Evolutionary conservation across 1,140 invertebrate species (phyloP), one percentile per base, ranked within the genome.

Genomic region (Pemphigus obesinymphae): DNA sequence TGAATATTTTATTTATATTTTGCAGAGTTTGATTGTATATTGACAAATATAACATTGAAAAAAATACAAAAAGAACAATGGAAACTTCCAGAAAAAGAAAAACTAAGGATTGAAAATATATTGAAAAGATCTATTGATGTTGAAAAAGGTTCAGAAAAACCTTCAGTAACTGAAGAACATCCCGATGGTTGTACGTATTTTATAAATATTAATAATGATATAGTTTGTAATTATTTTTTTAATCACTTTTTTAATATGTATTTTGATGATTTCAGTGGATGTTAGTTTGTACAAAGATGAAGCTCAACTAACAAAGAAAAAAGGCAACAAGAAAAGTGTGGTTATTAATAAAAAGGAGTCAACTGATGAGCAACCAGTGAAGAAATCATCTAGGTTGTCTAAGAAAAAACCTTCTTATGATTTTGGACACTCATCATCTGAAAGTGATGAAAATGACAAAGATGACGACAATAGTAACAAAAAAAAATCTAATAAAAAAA

Each of bases 21-120:
- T 70, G 40, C 87, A 95, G 94, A 96, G 88, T 94, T 94, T 89
- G 93, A 96, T 88, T 95, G 93, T 88, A 93, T 96, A 87, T 88
- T 97, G 84, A 96, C 95, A 8, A 96, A 94, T 85, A 88, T 97
- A 63, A 92, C 92, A 84, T 88, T 97, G 86, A 90, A 91, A 26
- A 91, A 92, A 85, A 89, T 93, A 34, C 91, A 92, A 75, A 93
- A 91, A 87, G 90, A 92, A 86, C 91, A 92, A 84, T 94, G 91
- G 86, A 87, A 90, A 84, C 88, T 97, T 76, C 92, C 92, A 6
- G 88, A 90, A 53, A 89, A 90, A 43, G 95, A 97, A 87, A 88
- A 91, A 78, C 89, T 90, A 63, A 90, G 95, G 83, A 94, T 94
- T 15, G 91, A 93, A 85, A 96, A 93, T 87, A 96, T 97, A 84